These are phyloP conservation scores for Gouania willdenowi DNA, from an alignment of 2,797 vertebrate species.

Conservation along the genomic window DNA sequence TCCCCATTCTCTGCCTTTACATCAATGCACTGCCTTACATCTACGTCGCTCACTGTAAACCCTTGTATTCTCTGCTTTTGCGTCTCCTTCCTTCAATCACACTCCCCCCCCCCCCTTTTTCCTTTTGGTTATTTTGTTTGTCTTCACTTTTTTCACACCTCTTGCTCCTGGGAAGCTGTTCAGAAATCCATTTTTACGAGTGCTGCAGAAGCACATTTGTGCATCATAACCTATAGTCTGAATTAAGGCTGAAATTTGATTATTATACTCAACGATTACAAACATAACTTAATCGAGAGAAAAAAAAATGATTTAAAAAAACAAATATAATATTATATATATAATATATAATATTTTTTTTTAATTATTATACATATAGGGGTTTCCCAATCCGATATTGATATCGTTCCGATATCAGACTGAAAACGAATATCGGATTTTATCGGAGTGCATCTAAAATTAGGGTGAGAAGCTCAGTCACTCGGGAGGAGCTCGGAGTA, in stretches of 20 bases:
- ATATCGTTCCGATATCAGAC: too few species aligned
- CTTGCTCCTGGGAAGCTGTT: slow-evolving; percentile 71
- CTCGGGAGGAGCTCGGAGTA: too few species aligned
- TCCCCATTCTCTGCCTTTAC: slow-evolving; percentile 40
- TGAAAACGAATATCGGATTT: too few species aligned
- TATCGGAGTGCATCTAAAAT: too few species aligned
- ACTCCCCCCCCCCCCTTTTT: slow-evolving; percentile 35
- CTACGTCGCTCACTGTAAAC: slow-evolving; percentile 35
- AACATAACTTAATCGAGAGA: slow-evolving; percentile 8
- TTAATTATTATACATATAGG: too few species aligned
- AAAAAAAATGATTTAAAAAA: too few species aligned
- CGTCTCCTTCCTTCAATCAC: slow-evolving; percentile 21
- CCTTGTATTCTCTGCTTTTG: slow-evolving; percentile 6
- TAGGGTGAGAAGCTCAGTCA: too few species aligned
- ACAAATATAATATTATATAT: too few species aligned
- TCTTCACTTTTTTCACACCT: slow-evolving; percentile 41
- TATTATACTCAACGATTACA: slow-evolving; percentile 26
- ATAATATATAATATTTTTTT: too few species aligned
- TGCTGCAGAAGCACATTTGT: slow-evolving; percentile 71
- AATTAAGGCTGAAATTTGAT: too few species aligned
- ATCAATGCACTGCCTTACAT: slow-evolving; percentile 48
- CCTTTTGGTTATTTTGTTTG: slow-evolving; percentile 50
- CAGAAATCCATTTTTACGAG: slow-evolving; percentile 73
- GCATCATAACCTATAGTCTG: slow-evolving; percentile 68
- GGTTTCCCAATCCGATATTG: too few species aligned